phyloP scores from a whole-genome alignment of 2,888 invertebrate species.

The Teleogryllus oceanicus region DNA sequence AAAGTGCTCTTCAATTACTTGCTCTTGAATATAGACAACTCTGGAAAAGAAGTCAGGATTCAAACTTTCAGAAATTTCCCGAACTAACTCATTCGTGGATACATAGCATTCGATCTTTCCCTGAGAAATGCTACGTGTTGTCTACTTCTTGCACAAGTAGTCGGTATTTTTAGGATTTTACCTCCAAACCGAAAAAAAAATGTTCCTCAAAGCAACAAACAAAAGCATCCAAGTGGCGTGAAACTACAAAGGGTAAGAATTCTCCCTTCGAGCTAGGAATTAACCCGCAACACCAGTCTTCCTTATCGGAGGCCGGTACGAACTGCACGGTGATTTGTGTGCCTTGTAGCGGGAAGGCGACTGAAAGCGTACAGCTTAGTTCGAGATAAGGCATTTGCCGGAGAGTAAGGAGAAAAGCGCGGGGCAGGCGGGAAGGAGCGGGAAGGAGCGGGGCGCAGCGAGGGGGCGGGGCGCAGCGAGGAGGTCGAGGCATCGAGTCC shows the following conservation, averaged over 20 bases:
- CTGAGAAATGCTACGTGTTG: too few species aligned
- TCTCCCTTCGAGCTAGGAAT: slow-evolving; percentile 1
- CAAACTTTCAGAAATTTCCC: too few species aligned
- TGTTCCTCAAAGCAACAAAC: too few species aligned
- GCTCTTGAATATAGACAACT: too few species aligned
- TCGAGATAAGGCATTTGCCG: background rate
- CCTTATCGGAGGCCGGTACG: background rate
- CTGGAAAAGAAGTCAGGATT: too few species aligned
- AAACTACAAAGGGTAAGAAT: background rate
- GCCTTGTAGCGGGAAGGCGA: background rate
- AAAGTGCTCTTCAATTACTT: too few species aligned
- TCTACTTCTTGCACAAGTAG: too few species aligned
- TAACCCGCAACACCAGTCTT: background rate
- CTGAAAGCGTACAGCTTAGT: slow-evolving; percentile 11
- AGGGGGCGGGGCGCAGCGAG: background rate
- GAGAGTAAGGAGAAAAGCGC: background rate
- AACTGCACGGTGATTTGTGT: background rate
- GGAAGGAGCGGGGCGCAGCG: background rate
- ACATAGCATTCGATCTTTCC: too few species aligned
- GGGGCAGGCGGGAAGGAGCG: background rate
- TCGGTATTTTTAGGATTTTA: too few species aligned
- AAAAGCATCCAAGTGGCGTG: too few species aligned
- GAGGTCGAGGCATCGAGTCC: background rate
- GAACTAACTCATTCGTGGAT: too few species aligned
- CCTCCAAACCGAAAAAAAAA: too few species aligned